Percentiles rank a stretch among this genome's conserved stretches.
phyloP scores from a whole-genome alignment of 2,113 vertebrate species.

The Nesoenas mayeri region DNA sequence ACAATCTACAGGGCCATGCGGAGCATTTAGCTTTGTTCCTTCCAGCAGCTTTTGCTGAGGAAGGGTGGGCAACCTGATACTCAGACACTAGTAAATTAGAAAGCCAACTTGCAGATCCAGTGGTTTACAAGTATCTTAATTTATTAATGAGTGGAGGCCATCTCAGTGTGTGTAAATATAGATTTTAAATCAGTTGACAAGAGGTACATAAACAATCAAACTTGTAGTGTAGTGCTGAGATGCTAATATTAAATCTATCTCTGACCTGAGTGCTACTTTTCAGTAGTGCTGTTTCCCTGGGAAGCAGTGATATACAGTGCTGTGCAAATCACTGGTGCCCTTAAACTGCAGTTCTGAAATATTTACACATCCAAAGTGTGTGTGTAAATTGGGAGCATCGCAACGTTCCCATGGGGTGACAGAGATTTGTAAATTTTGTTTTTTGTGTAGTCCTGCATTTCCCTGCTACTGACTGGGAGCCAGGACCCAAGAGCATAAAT shows the following conservation, averaged over 20 bases:
- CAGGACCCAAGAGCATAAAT: slow-evolving; percentile 36
- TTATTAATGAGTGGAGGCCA: slow-evolving; percentile 68
- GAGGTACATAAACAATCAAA: slow-evolving; percentile 61
- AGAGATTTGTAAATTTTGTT: slow-evolving; percentile 63
- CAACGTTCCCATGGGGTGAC: slow-evolving; percentile 12
- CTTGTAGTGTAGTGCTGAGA: neutral
- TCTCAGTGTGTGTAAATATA: slow-evolving; percentile 63
- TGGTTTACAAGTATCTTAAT: slow-evolving; percentile 65
- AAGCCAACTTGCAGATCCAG: slow-evolving; percentile 47
- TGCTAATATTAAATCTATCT: slow-evolving; percentile 60
- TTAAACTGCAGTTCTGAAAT: slow-evolving; percentile 50
- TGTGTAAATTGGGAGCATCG: slow-evolving; percentile 51
- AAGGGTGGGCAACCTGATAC: slow-evolving; percentile 28
- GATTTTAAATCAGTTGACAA: slow-evolving; percentile 64
- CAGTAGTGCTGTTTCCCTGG: slow-evolving; percentile 2
- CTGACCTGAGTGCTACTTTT: slow-evolving; percentile 44
- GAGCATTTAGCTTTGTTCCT: neutral
- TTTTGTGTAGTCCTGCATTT: neutral
- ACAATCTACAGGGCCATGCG: neutral
- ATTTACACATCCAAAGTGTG: slow-evolving; percentile 61
- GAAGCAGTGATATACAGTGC: slow-evolving; percentile 53
- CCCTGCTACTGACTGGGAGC: neutral
- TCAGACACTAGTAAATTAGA: slow-evolving; percentile 21
- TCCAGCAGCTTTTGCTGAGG: neutral
- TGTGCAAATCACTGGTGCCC: slow-evolving; percentile 66